phyloP scores from a whole-genome alignment of 2,113 vertebrate genomes.

The Struthidea cinerea region DNA sequence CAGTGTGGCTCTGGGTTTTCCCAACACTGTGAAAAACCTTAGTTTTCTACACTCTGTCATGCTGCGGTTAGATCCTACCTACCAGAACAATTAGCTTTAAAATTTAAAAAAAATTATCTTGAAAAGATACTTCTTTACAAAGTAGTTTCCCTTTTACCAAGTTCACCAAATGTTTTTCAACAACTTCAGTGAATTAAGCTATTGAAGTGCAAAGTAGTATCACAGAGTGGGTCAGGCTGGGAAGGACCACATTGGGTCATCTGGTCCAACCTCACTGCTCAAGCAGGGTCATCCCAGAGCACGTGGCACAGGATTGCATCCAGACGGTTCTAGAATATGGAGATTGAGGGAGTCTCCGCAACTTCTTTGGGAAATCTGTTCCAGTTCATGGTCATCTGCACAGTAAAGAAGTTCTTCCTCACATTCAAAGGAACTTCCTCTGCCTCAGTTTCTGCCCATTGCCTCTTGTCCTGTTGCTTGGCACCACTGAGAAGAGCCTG shows the following conservation, averaged over 20 bases:
- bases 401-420: background rate
- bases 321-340: background rate
- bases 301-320: background rate
- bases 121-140: background rate
- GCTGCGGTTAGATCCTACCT: background rate
- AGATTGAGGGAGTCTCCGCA: background rate
- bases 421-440: background rate
- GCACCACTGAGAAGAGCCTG: rapidly evolving
- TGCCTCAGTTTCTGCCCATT: background rate
- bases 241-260: background rate
- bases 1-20: background rate
- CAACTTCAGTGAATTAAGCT: background rate
- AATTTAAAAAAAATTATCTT: background rate
- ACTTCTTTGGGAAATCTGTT: background rate
- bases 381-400: background rate
- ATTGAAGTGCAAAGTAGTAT: background rate
- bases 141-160: background rate
- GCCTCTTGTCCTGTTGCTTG: background rate
- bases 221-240: background rate
- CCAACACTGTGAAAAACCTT: background rate
- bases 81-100: background rate
- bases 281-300: background rate
- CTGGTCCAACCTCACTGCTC: background rate
- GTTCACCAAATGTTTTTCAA: background rate
- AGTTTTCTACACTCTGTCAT: rapidly evolving